These are phyloP conservation scores for Cyanoderma ruficeps DNA, from an alignment of 2,113 vertebrate species.

Conservation along the genomic window DNA sequence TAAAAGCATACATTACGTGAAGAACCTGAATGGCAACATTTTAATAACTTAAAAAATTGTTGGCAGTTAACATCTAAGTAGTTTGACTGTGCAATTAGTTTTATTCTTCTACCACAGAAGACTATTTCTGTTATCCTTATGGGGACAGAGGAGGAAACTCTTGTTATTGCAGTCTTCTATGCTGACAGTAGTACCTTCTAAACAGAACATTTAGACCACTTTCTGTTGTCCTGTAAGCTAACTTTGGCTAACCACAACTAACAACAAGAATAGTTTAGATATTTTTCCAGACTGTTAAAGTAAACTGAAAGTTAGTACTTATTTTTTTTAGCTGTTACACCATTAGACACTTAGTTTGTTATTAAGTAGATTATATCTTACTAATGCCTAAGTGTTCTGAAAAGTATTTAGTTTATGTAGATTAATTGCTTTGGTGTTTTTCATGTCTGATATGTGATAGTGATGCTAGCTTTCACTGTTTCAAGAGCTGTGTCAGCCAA, in stretches of 20 bases:
- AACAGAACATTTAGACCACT: background rate
- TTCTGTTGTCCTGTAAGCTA: background rate
- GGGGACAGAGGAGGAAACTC: rapidly evolving
- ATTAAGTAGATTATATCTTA: background rate
- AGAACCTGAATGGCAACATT: background rate
- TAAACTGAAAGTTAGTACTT: background rate
- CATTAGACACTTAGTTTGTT: background rate
- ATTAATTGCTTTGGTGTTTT: background rate
- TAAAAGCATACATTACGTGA: background rate
- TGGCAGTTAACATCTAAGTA: background rate
- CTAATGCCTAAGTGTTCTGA: background rate
- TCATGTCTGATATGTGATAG: background rate
- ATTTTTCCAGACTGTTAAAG: background rate
- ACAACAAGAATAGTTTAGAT: background rate
- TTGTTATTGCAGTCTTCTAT: background rate
- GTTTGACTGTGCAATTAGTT: background rate
- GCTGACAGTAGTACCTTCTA: background rate
- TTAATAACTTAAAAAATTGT: background rate
- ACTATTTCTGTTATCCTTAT: background rate
- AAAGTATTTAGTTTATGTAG: background rate
- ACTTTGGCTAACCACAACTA: background rate
- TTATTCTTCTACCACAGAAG: background rate
- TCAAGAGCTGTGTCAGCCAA: background rate
- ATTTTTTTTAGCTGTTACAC: background rate
- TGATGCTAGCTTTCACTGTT: background rate